phyloP scores from a whole-genome alignment of 2,797 vertebrate genomes.

The Lophotriccus pileatus region DNA sequence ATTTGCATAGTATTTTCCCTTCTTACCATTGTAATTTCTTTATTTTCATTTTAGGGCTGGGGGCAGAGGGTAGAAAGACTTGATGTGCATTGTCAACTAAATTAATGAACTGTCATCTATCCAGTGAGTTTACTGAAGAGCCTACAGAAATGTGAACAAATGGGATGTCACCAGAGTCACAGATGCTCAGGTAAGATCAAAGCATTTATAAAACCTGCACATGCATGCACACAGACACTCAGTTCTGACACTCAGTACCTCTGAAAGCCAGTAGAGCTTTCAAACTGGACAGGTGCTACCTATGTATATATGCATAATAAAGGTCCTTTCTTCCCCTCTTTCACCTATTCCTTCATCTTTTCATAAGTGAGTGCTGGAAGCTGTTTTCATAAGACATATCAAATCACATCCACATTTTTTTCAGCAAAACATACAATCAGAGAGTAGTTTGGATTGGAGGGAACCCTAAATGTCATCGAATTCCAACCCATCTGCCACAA shows the following conservation, averaged over 20 bases:
- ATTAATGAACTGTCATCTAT: constrained; percentile 57
- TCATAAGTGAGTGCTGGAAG: not conserved
- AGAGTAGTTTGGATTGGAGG: not conserved
- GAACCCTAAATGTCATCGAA: not conserved
- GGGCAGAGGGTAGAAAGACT: constrained; percentile 25
- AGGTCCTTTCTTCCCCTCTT: not conserved
- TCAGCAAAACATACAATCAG: not conserved
- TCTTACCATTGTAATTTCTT: not conserved
- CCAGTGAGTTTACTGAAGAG: not conserved
- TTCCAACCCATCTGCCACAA: not conserved
- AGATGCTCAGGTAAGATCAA: constrained; percentile 43
- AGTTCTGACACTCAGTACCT: not conserved
- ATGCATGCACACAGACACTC: not conserved
- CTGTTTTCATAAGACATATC: not conserved
- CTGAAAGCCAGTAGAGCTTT: not conserved
- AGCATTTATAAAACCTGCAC: not conserved
- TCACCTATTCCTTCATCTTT: not conserved
- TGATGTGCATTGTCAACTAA: constrained; percentile 25
- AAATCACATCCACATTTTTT: not conserved
- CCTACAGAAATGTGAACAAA: constrained; percentile 35
- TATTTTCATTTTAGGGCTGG: constrained; percentile 34
- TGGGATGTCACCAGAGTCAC: constrained; percentile 11
- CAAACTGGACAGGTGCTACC: not conserved
- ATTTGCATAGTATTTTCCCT: constrained; percentile 33
- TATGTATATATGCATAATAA: not conserved